A percentile compares a stretch with the other conserved stretches of the same genome.
Evolutionary conservation across 2,797 vertebrate species (phyloP).

Genomic region (Apogon talboti): DNA sequence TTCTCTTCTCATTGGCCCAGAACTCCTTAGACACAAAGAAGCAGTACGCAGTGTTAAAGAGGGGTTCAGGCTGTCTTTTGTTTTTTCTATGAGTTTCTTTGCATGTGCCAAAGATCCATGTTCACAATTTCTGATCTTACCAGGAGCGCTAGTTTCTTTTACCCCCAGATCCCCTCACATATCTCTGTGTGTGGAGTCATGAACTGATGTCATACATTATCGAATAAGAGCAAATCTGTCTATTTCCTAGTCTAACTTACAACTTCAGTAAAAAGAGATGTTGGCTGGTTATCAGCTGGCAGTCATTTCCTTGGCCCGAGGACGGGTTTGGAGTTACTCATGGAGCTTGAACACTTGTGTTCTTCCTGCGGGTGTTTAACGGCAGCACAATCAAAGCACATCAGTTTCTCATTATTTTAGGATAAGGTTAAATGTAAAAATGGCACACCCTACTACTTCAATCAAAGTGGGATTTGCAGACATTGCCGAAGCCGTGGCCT

Average conservation of each 20-base stretch:
- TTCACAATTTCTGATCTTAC: background rate
- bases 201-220: background rate
- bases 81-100: no score
- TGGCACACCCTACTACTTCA: slow-evolving; percentile 39
- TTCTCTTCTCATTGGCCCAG: no score
- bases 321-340: background rate
- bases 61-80: no score
- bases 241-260: background rate
- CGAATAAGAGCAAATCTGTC: background rate
- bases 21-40: no score
- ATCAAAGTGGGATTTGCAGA: slow-evolving; percentile 72
- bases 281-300: slow-evolving; percentile 3
- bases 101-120: background rate
- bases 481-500: slow-evolving; percentile 43
- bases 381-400: slow-evolving; percentile 28
- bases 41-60: no score
- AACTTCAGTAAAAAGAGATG: background rate
- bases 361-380: background rate
- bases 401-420: slow-evolving; percentile 33
- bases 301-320: background rate
- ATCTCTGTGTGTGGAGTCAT: background rate
- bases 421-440: slow-evolving; percentile 55
- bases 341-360: slow-evolving; percentile 5
- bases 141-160: background rate
- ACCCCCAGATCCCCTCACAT: background rate